Evolutionary conservation across 1,140 invertebrate genomes (phyloP).

Genomic region (Hydropsyche tenuis): DNA sequence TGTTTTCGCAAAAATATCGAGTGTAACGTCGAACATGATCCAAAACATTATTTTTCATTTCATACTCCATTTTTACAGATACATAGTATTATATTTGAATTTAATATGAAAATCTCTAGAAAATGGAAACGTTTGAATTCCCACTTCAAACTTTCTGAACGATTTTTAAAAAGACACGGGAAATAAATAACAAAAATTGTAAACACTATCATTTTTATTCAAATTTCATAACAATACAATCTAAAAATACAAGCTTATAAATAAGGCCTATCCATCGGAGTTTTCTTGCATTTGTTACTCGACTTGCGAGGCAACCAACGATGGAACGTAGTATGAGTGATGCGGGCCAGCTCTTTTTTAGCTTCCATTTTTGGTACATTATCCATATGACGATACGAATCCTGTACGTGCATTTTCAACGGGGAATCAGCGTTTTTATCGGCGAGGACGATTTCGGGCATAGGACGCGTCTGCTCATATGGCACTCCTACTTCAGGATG

Average conservation of each 20-base stretch:
- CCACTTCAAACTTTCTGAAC: too few species aligned
- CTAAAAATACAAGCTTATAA: constrained; percentile 64
- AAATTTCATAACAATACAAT: not conserved
- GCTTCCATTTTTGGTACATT: constrained; percentile 63
- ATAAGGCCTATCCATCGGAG: constrained; percentile 73
- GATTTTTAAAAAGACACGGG: too few species aligned
- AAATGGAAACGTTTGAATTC: too few species aligned
- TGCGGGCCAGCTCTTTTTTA: constrained; percentile 71
- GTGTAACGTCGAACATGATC: too few species aligned
- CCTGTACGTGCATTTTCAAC: constrained; percentile 51
- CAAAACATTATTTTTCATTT: too few species aligned
- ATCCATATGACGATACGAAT: constrained; percentile 62
- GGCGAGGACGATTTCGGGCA: constrained; percentile 60
- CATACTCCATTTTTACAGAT: too few species aligned
- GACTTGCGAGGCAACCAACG: constrained; percentile 77
- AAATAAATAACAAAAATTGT: too few species aligned
- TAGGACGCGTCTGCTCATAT: constrained; percentile 80
- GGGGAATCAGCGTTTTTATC: not conserved
- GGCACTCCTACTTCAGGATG: constrained; percentile 82
- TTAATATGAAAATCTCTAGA: too few species aligned
- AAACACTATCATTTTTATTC: too few species aligned
- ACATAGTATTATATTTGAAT: too few species aligned
- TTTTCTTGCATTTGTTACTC: constrained; percentile 72
- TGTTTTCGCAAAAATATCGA: too few species aligned
- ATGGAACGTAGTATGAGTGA: constrained; percentile 82